Percentiles rank a stretch among this genome's conserved stretches.
These are phyloP conservation scores for Apteryx mantelli DNA, from an alignment of 2,113 vertebrate genomes.

Conservation along the genomic window DNA sequence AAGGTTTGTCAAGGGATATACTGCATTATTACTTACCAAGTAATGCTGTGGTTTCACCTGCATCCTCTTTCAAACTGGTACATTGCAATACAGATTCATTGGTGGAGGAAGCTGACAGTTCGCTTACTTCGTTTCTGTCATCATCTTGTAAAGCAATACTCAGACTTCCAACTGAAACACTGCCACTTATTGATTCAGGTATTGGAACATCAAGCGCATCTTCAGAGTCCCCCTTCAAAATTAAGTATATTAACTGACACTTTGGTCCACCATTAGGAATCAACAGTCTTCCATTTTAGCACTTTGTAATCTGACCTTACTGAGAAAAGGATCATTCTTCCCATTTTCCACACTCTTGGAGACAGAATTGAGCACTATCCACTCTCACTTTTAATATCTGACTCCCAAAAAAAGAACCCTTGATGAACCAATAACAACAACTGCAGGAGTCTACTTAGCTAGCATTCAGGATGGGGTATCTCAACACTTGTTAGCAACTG, in stretches of 20 bases:
- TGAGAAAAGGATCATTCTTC: background rate
- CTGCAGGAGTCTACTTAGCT: background rate
- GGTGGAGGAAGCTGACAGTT: slow-evolving; percentile 59
- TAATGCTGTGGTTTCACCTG: slow-evolving; percentile 73
- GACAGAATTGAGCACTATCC: background rate
- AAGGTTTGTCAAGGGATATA: background rate
- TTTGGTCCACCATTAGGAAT: background rate
- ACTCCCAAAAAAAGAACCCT: background rate
- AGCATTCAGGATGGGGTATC: background rate
- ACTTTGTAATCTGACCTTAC: background rate
- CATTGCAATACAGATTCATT: slow-evolving; percentile 54
- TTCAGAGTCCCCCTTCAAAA: slow-evolving; percentile 76
- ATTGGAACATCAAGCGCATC: slow-evolving; percentile 70
- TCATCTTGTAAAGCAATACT: slow-evolving; percentile 70
- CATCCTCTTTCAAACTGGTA: slow-evolving; percentile 73
- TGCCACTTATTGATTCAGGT: slow-evolving; percentile 71
- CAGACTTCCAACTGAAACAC: slow-evolving; percentile 62
- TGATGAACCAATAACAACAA: background rate
- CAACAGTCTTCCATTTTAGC: background rate
- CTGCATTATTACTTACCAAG: slow-evolving; percentile 70
- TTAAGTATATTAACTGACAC: background rate
- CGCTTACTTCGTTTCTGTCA: slow-evolving; percentile 66
- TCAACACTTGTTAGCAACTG: background rate
- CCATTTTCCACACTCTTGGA: fast-evolving
- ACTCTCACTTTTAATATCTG: background rate